Conservation (phyloP, 2,797 vertebrate genomes). For the Rachycentron canadum region DNA sequence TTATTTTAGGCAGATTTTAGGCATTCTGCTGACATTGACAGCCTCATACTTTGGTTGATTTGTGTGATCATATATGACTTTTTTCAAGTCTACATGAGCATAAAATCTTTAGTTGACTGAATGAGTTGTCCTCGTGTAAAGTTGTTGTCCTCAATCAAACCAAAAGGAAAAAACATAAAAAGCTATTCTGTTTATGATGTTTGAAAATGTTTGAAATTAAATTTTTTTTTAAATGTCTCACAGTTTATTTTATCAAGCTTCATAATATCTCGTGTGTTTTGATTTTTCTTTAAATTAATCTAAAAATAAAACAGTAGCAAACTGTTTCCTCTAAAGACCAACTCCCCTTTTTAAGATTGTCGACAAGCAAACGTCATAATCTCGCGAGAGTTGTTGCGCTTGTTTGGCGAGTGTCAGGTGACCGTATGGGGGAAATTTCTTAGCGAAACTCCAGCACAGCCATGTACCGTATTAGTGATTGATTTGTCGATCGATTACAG, state of each 20-base stretch:
- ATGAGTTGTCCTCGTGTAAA: background rate
- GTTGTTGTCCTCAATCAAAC: no score
- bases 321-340: no score
- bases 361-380: conserved; percentile 24
- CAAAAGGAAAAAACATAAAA: background rate
- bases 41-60: background rate
- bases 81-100: background rate
- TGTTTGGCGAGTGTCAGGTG: conserved; percentile 69
- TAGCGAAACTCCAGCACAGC: conserved; percentile 51
- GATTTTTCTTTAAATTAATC: background rate
- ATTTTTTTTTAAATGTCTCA: no score
- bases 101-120: conserved; percentile 5
- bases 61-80: conserved; percentile 9
- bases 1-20: background rate
- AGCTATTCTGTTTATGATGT: background rate
- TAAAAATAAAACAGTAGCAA: background rate
- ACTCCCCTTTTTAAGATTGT: background rate
- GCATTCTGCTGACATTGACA: background rate
- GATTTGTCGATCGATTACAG: conserved; percentile 23
- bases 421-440: conserved; percentile 58
- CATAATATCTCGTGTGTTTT: no score
- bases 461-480: conserved; percentile 60
- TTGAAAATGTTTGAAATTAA: no score
- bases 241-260: no score
- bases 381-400: conserved; percentile 63